Evolutionary conservation across 2,797 vertebrate species (phyloP), one percentile per base, ranked within the genome.

Genomic region (Delichon dasypus): DNA sequence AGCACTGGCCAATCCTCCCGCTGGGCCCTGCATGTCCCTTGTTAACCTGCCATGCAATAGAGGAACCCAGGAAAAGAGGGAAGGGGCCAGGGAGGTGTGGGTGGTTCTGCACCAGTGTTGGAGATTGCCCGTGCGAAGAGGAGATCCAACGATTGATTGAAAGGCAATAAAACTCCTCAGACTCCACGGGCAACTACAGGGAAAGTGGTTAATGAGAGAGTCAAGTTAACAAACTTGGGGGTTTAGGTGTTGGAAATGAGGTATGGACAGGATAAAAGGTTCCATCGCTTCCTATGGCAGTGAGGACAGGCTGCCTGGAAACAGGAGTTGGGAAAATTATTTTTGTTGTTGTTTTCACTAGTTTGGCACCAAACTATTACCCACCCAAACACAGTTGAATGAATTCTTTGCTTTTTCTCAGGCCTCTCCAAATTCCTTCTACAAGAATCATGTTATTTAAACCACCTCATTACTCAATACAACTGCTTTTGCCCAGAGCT

Each of bases 21-120:
- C 1, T 8, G 12, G 32, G 45, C 3, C 1, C 21, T 14, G 9
- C 2, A 7, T 5, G 4, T 34, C 55, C 21, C 36, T 70, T 2
- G 0, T 19, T 7, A 19, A 1, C 3, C 55, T 76, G 50, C 27
- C 11, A 1, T 0, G 2, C 1, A 10, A 32, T 4, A 48, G 61
- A 7, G 0, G 4, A 23, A 22, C 13, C 9, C 82, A 62, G 54
- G 27, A 25, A 21, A 57, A 36, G 19, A 61, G 13, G 27, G 30
- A 80, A 53, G 23, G 18, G 88, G 54, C 22, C 48, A 71, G 44
- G n/a, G 32, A 68, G 7, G 2, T 16, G 27, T 4, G 26, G 20
- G 22, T 36, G 45, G 21, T 34, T 30, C 15, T 26, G 60, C n/a
- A 27, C 30, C 9, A 9, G 40, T 34, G 38, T 4, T 45, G 19